Evolutionary conservation across 2,888 invertebrate genomes (phyloP).

Genomic region (Galeruca laticollis): DNA sequence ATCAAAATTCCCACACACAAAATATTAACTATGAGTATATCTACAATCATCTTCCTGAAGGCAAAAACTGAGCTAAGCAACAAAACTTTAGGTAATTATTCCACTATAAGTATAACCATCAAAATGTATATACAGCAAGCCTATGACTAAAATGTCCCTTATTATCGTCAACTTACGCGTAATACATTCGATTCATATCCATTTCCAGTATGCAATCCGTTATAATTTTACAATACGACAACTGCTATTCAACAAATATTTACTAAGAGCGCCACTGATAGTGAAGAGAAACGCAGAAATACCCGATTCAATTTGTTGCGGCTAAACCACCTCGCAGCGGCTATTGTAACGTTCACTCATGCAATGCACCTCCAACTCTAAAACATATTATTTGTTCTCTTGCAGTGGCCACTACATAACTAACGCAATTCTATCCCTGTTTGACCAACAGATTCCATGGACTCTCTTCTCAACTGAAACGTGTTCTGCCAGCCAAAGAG

Average conservation of each 20-base stretch:
- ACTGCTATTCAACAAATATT: not conserved
- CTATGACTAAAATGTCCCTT: no score
- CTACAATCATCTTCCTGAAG: no score
- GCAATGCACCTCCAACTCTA: conserved; percentile 37
- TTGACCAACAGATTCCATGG: conserved; percentile 7
- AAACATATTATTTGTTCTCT: conserved; percentile 55
- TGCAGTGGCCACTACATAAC: conserved; percentile 50
- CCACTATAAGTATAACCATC: no score
- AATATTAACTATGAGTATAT: no score
- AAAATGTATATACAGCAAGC: no score
- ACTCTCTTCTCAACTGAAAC: conserved; percentile 5
- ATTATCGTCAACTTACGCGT: no score
- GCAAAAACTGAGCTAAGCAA: no score
- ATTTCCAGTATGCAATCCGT: not conserved
- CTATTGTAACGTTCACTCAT: not conserved
- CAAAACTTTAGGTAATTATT: no score
- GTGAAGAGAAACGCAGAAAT: conserved; percentile 9
- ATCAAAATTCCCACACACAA: no score
- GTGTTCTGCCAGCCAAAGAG: conserved; percentile 15
- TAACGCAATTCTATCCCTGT: conserved; percentile 42
- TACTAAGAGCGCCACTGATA: not conserved
- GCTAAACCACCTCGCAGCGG: conserved; percentile 50
- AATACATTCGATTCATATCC: no score
- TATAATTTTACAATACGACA: not conserved
- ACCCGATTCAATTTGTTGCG: conserved; percentile 58